Base-by-base conservation (phyloP, 2,888 invertebrate genomes). In the Rambutsinella grinnellia region DNA sequence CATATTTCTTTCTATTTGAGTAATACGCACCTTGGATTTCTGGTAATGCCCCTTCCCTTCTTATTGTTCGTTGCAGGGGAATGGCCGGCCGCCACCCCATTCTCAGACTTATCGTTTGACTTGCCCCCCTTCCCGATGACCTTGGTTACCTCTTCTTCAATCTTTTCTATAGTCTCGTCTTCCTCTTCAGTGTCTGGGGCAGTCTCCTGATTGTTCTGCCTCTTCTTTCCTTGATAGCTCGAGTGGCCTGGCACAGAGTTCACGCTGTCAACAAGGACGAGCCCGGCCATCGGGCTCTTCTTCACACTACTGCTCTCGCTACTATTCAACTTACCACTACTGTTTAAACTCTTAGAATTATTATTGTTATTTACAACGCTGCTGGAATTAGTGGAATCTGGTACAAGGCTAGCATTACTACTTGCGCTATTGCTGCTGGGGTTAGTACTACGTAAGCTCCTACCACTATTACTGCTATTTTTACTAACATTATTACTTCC, bases 111-210 rank as follows among this genome's bases (percentile, higher is more conserved):
- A 5, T 13, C 5, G 15, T 17, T 54, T 54, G 54, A 54, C 54
- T 54, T 54, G 3, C 19, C 19, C 2, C 21, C 5, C 27, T 27
- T 53, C 28, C 46, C 46, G 44, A 68, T 68, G 1, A 62, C 62
- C 27, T 61, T 70, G 21, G 21, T 54, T 21, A 62, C 61, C 28
- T 62, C 70, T 26, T 70, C 53, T n/a, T 70, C 51, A 27, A 70
- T 70, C 15, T 60, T 60, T 46, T 70, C 70, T 21, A 70, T 70
- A 8, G 62, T 54, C n/a, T 70, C 70, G 1, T 57, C 58, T 3
- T 61, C 19, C 13, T 69, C 53, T 2, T 58, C 58, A n/a, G 58
- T 51, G 0, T 54, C 56, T 23, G 5, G 26, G n/a, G 17, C 36
- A 24, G 53, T 53, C 5, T 62, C 54, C 26, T 54, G 28, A 24